A percentile compares a stretch with the other conserved stretches of the same genome.
Evolutionary conservation across 2,113 vertebrate species (phyloP).

Genomic region (Guaruba guarouba): DNA sequence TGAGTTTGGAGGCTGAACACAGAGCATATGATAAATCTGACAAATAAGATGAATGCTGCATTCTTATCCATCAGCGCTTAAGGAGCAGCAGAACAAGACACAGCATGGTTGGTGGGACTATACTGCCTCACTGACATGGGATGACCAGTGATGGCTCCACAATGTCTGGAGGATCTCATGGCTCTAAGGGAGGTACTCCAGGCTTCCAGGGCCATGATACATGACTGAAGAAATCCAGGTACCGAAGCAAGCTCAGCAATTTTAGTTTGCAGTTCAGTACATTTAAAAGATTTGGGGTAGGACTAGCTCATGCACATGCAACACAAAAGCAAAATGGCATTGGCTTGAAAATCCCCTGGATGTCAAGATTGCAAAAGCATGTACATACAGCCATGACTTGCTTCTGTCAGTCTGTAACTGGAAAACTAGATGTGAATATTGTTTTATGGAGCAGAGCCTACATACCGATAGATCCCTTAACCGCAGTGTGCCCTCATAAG

Average conservation of each 20-base stretch:
- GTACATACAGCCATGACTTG: neutral
- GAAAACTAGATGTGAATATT: neutral
- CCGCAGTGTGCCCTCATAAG: neutral
- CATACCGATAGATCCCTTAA: neutral
- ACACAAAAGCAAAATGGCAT: neutral
- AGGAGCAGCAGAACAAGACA: neutral
- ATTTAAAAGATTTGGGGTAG: neutral
- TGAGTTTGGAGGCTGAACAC: neutral
- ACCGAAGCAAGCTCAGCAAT: neutral
- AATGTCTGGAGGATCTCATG: neutral
- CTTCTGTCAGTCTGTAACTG: neutral
- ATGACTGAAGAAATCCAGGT: neutral
- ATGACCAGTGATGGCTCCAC: neutral
- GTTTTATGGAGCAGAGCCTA: neutral
- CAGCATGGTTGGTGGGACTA: slow-evolving; percentile 3
- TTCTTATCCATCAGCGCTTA: neutral
- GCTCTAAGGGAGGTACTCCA: neutral
- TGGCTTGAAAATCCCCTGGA: neutral
- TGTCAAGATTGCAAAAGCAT: neutral
- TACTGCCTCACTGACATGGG: neutral
- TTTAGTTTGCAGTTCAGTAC: neutral
- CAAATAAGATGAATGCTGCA: neutral
- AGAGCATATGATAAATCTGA: neutral
- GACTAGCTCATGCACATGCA: neutral
- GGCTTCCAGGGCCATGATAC: neutral